A percentile compares a stretch with the other conserved stretches of the same genome.
Conservation (phyloP, 2,113 vertebrate species). For the human (Homo sapiens) region GRCh38 chr3:17316501-17317000, state of each 20-base stretch:
- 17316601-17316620: neutral
- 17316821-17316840: neutral
- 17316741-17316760: neutral
- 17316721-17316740: neutral
- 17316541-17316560: neutral
- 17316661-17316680: neutral
- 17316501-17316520: neutral
- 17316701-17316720: neutral
- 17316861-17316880: neutral
- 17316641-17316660: neutral
- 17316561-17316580: neutral
- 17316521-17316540: neutral
- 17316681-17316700: neutral
- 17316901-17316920: neutral
- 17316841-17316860: too few relatives aligned
- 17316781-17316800: neutral
- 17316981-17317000: constrained; percentile 3
- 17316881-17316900: neutral
- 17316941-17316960: neutral
- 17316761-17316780: neutral
- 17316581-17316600: neutral
- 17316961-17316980: neutral
- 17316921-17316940: neutral
- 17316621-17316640: neutral
- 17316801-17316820: neutral